Evolutionary conservation across 2,797 vertebrate genomes (phyloP).

Genomic region (Ctenosaura bakeri): DNA sequence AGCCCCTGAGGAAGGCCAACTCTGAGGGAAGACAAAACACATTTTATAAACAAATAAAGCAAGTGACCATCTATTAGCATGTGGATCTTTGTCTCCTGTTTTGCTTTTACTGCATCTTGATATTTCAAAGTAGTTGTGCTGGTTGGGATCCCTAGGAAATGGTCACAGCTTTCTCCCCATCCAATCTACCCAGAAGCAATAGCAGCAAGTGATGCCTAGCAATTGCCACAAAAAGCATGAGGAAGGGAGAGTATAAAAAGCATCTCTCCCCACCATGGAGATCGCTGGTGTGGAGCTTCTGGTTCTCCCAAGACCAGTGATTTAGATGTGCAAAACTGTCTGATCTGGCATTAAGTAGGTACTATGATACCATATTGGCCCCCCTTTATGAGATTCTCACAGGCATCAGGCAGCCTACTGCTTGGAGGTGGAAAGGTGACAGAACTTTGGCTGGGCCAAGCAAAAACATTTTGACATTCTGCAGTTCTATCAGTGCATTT

Average conservation of each 20-base stretch:
- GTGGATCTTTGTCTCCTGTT: no score
- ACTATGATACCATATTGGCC: background rate
- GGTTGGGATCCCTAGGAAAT: background rate
- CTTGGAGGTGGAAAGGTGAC: background rate
- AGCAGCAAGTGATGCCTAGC: background rate
- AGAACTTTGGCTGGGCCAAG: no score
- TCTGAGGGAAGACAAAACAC: no score
- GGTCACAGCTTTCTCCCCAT: background rate
- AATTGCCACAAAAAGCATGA: background rate
- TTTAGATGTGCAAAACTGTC: background rate
- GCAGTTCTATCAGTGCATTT: background rate
- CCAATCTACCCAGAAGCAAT: background rate
- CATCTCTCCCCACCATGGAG: background rate
- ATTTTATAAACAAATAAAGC: no score
- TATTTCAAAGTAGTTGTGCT: no score
- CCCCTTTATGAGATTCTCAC: background rate
- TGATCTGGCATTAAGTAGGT: background rate
- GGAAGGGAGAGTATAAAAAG: no score
- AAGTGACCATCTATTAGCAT: no score
- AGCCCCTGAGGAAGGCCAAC: no score
- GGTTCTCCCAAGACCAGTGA: no score
- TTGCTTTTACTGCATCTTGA: no score
- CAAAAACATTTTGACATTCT: background rate
- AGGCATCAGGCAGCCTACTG: background rate
- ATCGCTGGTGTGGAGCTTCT: background rate